Conservation (phyloP, 1,140 invertebrate species). For the Drosophila sulfurigaster region DNA sequence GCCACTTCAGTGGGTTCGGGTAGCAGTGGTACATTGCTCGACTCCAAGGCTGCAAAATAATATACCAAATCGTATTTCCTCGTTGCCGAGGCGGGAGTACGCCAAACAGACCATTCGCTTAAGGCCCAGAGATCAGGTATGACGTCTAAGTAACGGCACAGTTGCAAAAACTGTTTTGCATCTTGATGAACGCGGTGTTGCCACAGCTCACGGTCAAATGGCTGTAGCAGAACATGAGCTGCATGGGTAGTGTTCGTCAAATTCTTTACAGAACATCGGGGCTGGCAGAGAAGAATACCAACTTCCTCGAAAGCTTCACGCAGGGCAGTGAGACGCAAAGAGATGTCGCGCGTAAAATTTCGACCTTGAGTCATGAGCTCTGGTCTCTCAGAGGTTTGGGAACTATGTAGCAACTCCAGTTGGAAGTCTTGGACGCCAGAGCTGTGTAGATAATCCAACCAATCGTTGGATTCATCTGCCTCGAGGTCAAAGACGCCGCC, state of each 20-base stretch:
- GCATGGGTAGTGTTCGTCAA: constrained; percentile 16
- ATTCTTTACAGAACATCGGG: neutral
- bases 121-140: constrained; percentile 93
- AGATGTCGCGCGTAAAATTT: constrained; percentile 87
- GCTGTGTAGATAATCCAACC: constrained; percentile 89
- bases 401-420: constrained; percentile 86
- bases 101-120: constrained; percentile 94
- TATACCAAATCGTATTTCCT: constrained; percentile 92
- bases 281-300: constrained; percentile 90
- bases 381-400: constrained; percentile 52
- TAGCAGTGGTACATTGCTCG: constrained; percentile 44
- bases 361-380: constrained; percentile 35
- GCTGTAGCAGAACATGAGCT: constrained; percentile 27
- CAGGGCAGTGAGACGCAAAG: constrained; percentile 93
- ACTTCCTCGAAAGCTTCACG: constrained; percentile 97
- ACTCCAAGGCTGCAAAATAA: constrained; percentile 89
- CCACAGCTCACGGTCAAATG: constrained; percentile 63
- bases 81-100: constrained; percentile 88
- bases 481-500: constrained; percentile 89
- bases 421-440: constrained; percentile 86
- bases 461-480: constrained; percentile 89
- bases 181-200: constrained; percentile 87
- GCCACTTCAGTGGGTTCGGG: constrained; percentile 65
- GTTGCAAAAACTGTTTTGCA: constrained; percentile 89
- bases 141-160: constrained; percentile 90